Conservation (phyloP, 2,113 vertebrate species). For the Eubucco bourcierii region DNA sequence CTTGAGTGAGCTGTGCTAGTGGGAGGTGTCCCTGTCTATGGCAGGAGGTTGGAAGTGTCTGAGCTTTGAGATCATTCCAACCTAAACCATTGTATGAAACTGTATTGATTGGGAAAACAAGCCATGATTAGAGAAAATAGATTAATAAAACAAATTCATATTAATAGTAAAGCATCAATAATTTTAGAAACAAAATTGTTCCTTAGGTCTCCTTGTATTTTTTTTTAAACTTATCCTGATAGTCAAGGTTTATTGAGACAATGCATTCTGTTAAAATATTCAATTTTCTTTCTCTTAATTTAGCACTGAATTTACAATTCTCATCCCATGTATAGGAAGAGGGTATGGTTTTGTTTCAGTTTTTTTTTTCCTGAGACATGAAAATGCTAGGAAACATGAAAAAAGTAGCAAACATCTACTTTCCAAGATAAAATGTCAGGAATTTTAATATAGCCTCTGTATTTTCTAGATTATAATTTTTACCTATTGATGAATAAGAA, state of each 20-base stretch:
- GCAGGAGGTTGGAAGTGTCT: too few species aligned
- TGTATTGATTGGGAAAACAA: neutral
- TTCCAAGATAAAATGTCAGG: neutral
- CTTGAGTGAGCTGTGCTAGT: too few species aligned
- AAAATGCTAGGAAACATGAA: neutral
- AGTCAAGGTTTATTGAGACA: neutral
- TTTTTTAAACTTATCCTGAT: neutral
- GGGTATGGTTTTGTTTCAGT: neutral
- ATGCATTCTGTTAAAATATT: neutral
- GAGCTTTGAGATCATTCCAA: too few species aligned
- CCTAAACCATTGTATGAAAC: too few species aligned
- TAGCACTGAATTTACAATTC: neutral
- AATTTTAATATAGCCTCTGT: neutral
- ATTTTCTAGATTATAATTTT: neutral
- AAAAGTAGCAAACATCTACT: neutral
- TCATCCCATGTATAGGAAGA: neutral
- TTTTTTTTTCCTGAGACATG: neutral
- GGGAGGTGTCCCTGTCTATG: too few species aligned
- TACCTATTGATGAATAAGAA: neutral
- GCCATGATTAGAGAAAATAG: neutral
- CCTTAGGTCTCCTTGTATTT: neutral
- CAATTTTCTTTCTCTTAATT: accelerated
- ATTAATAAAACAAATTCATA: neutral
- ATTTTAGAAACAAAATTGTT: neutral
- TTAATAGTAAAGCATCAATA: neutral